Evolutionary conservation across 2,888 invertebrate species (phyloP), one percentile per base, ranked within the genome.

Genomic region (Netelia virgata): DNA sequence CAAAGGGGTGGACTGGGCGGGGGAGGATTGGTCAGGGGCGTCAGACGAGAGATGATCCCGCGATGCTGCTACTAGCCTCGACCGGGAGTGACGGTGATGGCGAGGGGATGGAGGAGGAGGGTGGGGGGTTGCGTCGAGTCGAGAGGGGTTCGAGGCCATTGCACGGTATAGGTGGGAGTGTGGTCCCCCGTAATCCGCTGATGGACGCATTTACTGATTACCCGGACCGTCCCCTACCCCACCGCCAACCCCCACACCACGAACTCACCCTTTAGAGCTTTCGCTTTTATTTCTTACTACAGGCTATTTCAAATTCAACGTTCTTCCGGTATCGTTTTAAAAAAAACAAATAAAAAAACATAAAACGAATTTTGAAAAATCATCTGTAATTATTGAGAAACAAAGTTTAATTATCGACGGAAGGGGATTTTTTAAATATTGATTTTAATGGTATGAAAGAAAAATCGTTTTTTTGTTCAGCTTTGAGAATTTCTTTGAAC

Each of bases 161-260:
- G 84, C 70, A 83, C 57, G 83, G 85, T 73, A 59, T 73, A 59
- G 83, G 83, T 86, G 87, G 88, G 87, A 88, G 88, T 88, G 89
- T 87, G 90, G 91, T 90, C 90, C 89, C 84, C 88, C 89, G 90
- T 91, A 91, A 91, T 91, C 91, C 90, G 90, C 91, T 91, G 91
- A 92, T 92, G 91, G 91, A 91, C 91, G 91, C 91, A 92, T 91
- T 91, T 90, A 91, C 92, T 91, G 92, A 92, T 92, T 92, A 91
- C 90, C 90, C 90, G 89, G 89, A 88, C 89, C 89, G 87, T 87
- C 85, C 63, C 63, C 75, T 18, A 80, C 68, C 77, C 50, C 57
- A 11, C 66, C 36, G 23, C 10, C 69, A 11, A 68, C n/a, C 70
- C 23, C 28, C 50, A 18, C 84, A 64, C 83, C 68, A 59, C 50